These are phyloP conservation scores for Scaptomyza parva DNA, from an alignment of 2,888 invertebrate species.

Conservation along the genomic window DNA sequence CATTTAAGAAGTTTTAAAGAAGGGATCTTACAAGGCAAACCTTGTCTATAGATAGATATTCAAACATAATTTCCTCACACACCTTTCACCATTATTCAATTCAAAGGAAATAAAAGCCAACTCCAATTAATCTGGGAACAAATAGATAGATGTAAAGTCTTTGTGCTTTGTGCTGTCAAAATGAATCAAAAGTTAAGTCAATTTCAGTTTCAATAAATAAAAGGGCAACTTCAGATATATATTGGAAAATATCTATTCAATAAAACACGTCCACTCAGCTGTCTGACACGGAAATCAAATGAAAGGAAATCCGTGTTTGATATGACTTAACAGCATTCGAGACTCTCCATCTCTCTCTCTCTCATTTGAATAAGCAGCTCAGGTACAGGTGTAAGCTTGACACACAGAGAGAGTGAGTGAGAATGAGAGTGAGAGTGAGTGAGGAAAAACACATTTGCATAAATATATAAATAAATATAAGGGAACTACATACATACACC, in stretches of 20 bases:
- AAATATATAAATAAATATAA: slow-evolving; percentile 28
- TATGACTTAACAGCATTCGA: slow-evolving; percentile 14
- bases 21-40: too few relatives aligned
- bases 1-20: background rate
- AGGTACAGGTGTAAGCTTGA: slow-evolving; percentile 39
- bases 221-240: slow-evolving; percentile 1
- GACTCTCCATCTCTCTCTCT: too few relatives aligned
- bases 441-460: slow-evolving; percentile 21
- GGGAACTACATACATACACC: slow-evolving; percentile 16
- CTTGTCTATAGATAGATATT: too few relatives aligned
- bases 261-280: background rate
- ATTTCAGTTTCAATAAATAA: slow-evolving; percentile 24
- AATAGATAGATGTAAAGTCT: background rate
- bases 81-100: background rate
- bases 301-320: slow-evolving; percentile 21
- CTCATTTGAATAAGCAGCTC: slow-evolving; percentile 50
- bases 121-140: slow-evolving; percentile 6
- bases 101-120: background rate
- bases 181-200: slow-evolving; percentile 22
- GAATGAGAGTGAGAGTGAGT: background rate
- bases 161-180: background rate
- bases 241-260: background rate
- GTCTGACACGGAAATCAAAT: slow-evolving; percentile 15
- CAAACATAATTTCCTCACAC: too few relatives aligned
- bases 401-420: background rate